Evolutionary conservation across 2,888 invertebrate species (phyloP).

Genomic region (Caenorhabditis sulstoni): DNA sequence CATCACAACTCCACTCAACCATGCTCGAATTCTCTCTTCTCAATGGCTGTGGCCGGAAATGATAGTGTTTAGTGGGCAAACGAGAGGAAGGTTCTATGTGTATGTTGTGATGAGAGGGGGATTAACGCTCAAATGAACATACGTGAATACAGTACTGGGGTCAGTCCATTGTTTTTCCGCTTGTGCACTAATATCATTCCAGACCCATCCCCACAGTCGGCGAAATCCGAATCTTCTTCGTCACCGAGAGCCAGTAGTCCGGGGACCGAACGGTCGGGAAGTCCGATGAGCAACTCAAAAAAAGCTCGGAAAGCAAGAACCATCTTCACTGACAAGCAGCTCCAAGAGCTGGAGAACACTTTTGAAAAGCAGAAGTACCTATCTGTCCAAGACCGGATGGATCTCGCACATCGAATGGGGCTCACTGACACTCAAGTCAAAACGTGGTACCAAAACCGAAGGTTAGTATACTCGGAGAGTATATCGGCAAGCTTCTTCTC

Average conservation of each 20-base stretch:
- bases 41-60: conserved; percentile 56
- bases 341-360: conserved; percentile 79
- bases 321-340: conserved; percentile 94
- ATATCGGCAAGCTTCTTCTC: background rate
- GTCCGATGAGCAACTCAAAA: conserved; percentile 70
- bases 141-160: conserved; percentile 37
- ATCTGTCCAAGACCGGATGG: conserved; percentile 88
- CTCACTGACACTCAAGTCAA: conserved; percentile 99
- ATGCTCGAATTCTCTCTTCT: conserved; percentile 40
- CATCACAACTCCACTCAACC: conserved; percentile 59
- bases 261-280: conserved; percentile 40
- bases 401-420: conserved; percentile 91
- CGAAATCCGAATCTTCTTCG: conserved; percentile 36
- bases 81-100: background rate
- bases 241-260: conserved; percentile 58
- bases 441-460: conserved; percentile 99
- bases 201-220: conserved; percentile 45
- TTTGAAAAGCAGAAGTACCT: conserved; percentile 79
- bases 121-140: conserved; percentile 60
- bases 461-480: conserved; percentile 84
- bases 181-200: conserved; percentile 47
- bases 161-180: conserved; percentile 18
- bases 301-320: conserved; percentile 80
- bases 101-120: conserved; percentile 32
- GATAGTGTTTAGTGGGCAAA: conserved; percentile 61